Evolutionary conservation across 2,888 invertebrate species (phyloP).

Genomic region (Caenorhabditis doughertyi): DNA sequence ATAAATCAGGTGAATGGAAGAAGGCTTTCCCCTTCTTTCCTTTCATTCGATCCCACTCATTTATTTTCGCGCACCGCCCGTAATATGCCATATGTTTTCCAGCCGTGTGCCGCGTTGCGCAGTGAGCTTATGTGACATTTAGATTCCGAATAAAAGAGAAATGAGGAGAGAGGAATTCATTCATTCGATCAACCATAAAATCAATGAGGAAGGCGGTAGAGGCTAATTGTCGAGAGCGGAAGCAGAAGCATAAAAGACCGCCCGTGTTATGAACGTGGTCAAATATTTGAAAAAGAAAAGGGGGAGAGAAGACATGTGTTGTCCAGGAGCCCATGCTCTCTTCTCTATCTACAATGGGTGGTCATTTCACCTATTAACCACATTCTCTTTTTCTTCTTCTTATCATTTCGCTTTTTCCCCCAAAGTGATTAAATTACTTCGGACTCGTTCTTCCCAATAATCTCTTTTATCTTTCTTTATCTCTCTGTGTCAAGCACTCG

Average conservation of each 20-base stretch:
- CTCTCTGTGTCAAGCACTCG: neutral
- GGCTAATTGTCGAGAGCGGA: conserved; percentile 60
- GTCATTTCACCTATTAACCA: conserved; percentile 19
- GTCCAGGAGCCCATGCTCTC: conserved; percentile 40
- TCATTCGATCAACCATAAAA: conserved; percentile 60
- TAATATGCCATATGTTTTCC: conserved; percentile 60
- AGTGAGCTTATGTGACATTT: conserved; percentile 56
- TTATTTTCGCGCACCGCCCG: conserved; percentile 52
- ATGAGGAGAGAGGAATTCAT: conserved; percentile 21
- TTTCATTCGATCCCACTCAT: conserved; percentile 15
- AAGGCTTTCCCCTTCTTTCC: neutral
- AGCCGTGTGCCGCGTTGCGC: conserved; percentile 3
- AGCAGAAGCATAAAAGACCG: conserved; percentile 37
- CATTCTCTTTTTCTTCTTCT: conserved; percentile 9
- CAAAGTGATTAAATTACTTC: conserved; percentile 32
- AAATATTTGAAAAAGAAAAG: conserved; percentile 51
- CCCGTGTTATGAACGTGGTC: conserved; percentile 56
- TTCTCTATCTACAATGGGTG: neutral
- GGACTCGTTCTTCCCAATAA: neutral
- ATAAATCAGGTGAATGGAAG: conserved; percentile 45
- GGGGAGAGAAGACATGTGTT: conserved; percentile 42
- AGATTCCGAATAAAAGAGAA: conserved; percentile 8
- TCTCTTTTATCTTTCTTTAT: conserved; percentile 33
- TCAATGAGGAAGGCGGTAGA: conserved; percentile 29
- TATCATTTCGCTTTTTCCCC: conserved; percentile 16